Percentiles rank a stretch among this genome's conserved stretches.
These are phyloP conservation scores for Hypsopygia costalis DNA, from an alignment of 2,888 invertebrate genomes.

Conservation along the genomic window DNA sequence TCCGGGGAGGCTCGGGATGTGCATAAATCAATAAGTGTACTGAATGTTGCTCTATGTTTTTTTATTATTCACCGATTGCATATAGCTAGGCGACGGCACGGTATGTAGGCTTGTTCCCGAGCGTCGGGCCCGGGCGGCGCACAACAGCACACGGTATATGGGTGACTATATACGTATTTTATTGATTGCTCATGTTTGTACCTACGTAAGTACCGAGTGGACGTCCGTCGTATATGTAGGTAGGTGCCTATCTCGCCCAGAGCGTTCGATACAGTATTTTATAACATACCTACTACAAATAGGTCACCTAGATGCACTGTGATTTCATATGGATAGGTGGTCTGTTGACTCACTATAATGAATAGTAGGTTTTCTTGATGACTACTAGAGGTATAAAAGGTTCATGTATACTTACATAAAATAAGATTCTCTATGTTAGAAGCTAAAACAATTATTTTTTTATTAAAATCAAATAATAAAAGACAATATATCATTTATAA, in stretches of 20 bases:
- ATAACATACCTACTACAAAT: slow-evolving; percentile 20
- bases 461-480: no score
- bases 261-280: slow-evolving; percentile 36
- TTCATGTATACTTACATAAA: no score
- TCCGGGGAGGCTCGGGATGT: not conserved
- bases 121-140: slow-evolving; percentile 10
- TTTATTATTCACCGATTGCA: slow-evolving; percentile 25
- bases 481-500: no score
- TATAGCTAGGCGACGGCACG: slow-evolving; percentile 10
- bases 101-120: slow-evolving; percentile 12
- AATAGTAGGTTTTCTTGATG: no score
- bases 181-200: slow-evolving; percentile 47
- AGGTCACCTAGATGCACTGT: slow-evolving; percentile 6
- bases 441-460: no score
- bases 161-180: slow-evolving; percentile 38
- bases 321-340: not conserved
- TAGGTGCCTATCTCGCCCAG: slow-evolving; percentile 21
- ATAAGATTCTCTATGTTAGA: no score
- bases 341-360: no score
- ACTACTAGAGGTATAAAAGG: no score
- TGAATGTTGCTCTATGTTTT: slow-evolving; percentile 25
- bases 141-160: slow-evolving; percentile 20
- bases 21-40: slow-evolving; percentile 6
- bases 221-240: slow-evolving; percentile 34
- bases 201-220: slow-evolving; percentile 33